Percentiles rank a stretch among this genome's conserved stretches.
These are phyloP conservation scores for Drosophila fuyamai DNA, from an alignment of 1,140 invertebrate species.

Conservation along the genomic window DNA sequence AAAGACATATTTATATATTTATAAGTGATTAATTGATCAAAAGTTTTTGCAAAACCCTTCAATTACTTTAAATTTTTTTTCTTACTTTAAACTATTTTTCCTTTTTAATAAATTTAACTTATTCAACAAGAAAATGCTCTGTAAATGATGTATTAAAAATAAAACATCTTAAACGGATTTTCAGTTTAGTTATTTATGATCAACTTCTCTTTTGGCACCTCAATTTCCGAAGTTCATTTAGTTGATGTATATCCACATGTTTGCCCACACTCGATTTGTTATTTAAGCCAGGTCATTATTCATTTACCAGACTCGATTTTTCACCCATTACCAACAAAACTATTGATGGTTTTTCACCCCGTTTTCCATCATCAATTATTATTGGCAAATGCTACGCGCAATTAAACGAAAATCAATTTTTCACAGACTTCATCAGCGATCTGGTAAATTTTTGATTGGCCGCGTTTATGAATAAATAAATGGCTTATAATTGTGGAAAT, in stretches of 20 bases:
- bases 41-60: no score
- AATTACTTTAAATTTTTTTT: no score
- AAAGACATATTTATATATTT: no score
- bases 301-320: slow-evolving; percentile 1
- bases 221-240: slow-evolving; percentile 8
- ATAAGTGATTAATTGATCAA: no score
- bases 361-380: slow-evolving; percentile 4
- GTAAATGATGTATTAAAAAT: no score
- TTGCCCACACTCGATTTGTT: slow-evolving; percentile 1
- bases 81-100: no score
- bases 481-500: slow-evolving; percentile 5
- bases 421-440: slow-evolving; percentile 13
- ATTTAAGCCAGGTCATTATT: slow-evolving; percentile 7
- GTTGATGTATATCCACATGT: not conserved
- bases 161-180: no score
- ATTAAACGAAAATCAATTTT: slow-evolving; percentile 13
- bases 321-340: not conserved
- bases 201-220: not conserved
- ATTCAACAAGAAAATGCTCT: no score
- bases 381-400: not conserved
- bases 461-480: slow-evolving; percentile 13
- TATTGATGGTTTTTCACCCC: not conserved
- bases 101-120: no score
- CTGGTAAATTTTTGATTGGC: slow-evolving; percentile 11
- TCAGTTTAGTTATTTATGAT: not conserved